Percentiles rank a stretch among this genome's conserved stretches.
phyloP scores from a whole-genome alignment of 2,888 invertebrate species.

The Stenoptilia bipunctidactyla region DNA sequence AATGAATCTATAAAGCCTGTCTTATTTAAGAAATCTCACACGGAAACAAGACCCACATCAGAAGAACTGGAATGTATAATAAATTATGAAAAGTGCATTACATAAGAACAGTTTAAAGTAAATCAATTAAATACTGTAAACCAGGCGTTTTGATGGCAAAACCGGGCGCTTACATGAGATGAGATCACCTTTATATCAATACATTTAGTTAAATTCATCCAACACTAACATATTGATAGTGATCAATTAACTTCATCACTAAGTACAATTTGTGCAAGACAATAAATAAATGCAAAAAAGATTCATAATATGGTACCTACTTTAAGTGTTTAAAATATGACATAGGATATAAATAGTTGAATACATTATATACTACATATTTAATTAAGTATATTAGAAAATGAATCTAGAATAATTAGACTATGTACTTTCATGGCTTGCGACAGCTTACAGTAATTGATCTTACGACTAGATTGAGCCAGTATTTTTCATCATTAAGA shows the following conservation, averaged over 20 bases:
- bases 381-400: not conserved
- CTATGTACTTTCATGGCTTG: slow-evolving; percentile 46
- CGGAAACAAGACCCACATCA: slow-evolving; percentile 36
- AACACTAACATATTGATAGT: not conserved
- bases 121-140: slow-evolving; percentile 33
- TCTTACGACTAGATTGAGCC: slow-evolving; percentile 72
- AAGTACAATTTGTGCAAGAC: slow-evolving; percentile 68
- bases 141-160: slow-evolving; percentile 14
- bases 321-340: too few species aligned
- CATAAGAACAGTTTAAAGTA: slow-evolving; percentile 26
- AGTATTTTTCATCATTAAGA: slow-evolving; percentile 51
- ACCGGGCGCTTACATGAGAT: slow-evolving; percentile 47
- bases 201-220: not conserved
- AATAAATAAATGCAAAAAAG: slow-evolving; percentile 51
- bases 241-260: slow-evolving; percentile 21
- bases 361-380: not conserved
- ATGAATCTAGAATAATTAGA: slow-evolving; percentile 9
- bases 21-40: slow-evolving; percentile 43
- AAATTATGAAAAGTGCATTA: slow-evolving; percentile 33
- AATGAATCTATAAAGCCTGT: slow-evolving; percentile 39
- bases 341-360: not conserved
- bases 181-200: slow-evolving; percentile 55
- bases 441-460: slow-evolving; percentile 53
- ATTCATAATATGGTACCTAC: not conserved
- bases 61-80: slow-evolving; percentile 58